Evolutionary conservation across 2,888 invertebrate genomes (phyloP), one percentile per base, ranked within the genome.

Genomic region (Plagodis dolabraria): DNA sequence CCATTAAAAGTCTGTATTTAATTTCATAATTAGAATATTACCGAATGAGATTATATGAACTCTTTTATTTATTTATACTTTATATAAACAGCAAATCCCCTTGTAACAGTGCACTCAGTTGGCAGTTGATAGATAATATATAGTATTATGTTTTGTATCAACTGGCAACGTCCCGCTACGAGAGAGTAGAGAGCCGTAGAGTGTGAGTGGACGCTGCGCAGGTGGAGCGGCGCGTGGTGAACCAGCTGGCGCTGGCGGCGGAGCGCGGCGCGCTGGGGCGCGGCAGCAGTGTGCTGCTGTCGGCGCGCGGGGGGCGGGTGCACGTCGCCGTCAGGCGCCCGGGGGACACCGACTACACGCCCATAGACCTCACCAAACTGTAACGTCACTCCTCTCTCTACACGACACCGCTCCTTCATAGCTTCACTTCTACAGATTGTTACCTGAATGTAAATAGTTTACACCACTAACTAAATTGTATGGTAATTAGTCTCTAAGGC

Each of bases 241-340:
- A 61, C 61, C 68, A 68, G 64, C 53, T 68, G 33, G 68, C 68
- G 59, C 61, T 66, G 63, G 68, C 66, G 56, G 63, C 64, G 36
- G 68, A 94, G 85, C 93, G 93, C 71, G 94, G 94, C 38, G 84
- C 89, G 35, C 90, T 94, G 69, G 87, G 86, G 22, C 93, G 94
- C 71, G 95, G 95, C 72, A 6, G 36, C 70, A 89, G 85, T 64
- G 94, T 95, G 92, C 89, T 93, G 70, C 86, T 91, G 45, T 60
- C 77, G 12, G 89, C 79, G 76, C 76, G 77, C 60, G 80, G 56
- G 57, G 89, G 88, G 69, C 83, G 87, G 47, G 77, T 89, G 43
- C 70, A 68, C 67, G 78, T 91, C 43, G 80, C 83, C 68, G 88
- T 90, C 74, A 80, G 85, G 22, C 62, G 69, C 47, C 79, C 85